These are phyloP conservation scores for Psylliodes chrysocephalus DNA, from an alignment of 2,888 invertebrate species.

Conservation along the genomic window DNA sequence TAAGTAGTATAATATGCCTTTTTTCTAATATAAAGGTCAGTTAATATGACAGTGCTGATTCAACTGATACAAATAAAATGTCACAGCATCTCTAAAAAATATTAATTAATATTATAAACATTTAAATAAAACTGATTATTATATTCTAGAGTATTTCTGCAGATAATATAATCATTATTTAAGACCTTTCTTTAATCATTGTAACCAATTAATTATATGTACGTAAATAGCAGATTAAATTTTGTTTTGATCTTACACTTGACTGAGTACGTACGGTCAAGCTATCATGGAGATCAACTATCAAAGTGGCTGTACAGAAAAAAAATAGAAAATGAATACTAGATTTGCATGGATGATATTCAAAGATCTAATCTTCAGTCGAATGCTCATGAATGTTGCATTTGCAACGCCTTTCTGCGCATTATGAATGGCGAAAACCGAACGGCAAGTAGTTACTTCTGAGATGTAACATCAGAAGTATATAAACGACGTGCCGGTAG, in stretches of 20 bases:
- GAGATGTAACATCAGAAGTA: constrained; percentile 9
- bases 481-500: background rate
- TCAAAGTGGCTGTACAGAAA: constrained; percentile 1
- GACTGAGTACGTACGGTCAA: background rate
- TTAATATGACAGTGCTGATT: too few species aligned
- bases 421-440: constrained; percentile 23
- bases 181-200: too few species aligned
- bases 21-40: too few species aligned
- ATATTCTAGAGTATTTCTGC: too few species aligned
- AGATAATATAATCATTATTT: too few species aligned
- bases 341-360: constrained; percentile 24
- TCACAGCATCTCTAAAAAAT: too few species aligned
- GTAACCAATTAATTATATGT: too few species aligned
- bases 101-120: too few species aligned
- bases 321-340: constrained; percentile 15
- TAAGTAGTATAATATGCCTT: too few species aligned
- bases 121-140: too few species aligned
- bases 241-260: constrained; percentile 2
- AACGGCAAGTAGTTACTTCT: constrained; percentile 9
- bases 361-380: constrained; percentile 28
- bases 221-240: too few species aligned
- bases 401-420: constrained; percentile 36
- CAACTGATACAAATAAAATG: too few species aligned
- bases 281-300: background rate
- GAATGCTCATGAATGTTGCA: constrained; percentile 35